Base-by-base conservation (phyloP, 2,797 vertebrate species). In the Xiphophorus birchmanni region DNA sequence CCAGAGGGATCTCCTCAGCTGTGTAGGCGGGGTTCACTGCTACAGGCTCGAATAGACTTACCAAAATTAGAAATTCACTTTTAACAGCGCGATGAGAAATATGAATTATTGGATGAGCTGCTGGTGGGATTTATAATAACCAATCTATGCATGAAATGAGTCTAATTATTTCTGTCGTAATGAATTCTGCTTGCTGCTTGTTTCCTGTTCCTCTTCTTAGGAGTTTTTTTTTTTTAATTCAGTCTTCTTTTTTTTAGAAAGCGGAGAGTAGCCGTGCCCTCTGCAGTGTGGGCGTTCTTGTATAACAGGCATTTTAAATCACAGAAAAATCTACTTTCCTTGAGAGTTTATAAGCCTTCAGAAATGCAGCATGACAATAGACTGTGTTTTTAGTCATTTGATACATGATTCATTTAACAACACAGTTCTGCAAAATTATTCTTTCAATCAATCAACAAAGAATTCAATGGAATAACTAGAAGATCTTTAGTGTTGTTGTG, bases 221-320 rank as follows among this genome's bases (percentile, higher is more conserved):
- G 3, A 80, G 76, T 80, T 84, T 83, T 80, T 91, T 89, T 87
- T 87, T 82, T 87, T 83, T 76, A 91, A 85, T 92, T 92, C 45
- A 60, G 42, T 18, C 54, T 29, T 93, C 85, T 80, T 78, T 86
- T 82, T 84, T 90, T 90, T 83, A 80, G 86, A 91, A 85, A 88
- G 76, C 80, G 0, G n/a, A 80, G 79, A 75, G 73, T 73, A 90
- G 81, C 87, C 29, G 2, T 90, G 89, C 82, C 87, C 58, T 85
- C 65, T 78, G 88, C 81, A 75, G 88, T 73, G 86, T 92, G 88
- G 92, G 91, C 21, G 93, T 90, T 86, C 82, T 92, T 93, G 90
- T 90, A 60, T 89, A 92, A 93, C 87, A 77, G 77, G 78, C 80
- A 79, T 87, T 88, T 84, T 83, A 69, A 74, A 79, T 80, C 82